A percentile compares a stretch with the other conserved stretches of the same genome.
These are phyloP conservation scores for Megaceryle maxima DNA, from an alignment of 2,113 vertebrate species.

Conservation along the genomic window DNA sequence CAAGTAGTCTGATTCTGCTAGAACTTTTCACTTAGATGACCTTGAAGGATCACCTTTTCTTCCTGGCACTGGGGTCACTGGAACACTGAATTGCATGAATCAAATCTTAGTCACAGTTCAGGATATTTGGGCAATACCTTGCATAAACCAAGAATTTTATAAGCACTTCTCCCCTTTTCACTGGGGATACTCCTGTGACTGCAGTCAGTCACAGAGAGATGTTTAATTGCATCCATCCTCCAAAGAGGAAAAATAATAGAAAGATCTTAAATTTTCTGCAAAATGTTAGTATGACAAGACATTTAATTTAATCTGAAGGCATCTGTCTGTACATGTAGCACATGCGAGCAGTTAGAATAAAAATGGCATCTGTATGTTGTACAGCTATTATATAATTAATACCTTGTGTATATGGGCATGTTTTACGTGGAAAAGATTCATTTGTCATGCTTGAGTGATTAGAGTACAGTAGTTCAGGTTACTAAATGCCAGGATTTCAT, in stretches of 20 bases:
- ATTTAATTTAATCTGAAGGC: neutral
- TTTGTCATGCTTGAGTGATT: neutral
- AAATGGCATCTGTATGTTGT: neutral
- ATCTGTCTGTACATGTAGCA: neutral
- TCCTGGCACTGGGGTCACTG: neutral
- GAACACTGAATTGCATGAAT: neutral
- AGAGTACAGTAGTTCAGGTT: neutral
- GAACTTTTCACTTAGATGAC: neutral
- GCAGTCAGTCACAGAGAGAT: neutral
- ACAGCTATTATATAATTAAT: neutral
- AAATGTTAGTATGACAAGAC: neutral
- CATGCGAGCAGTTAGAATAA: neutral
- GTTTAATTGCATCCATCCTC: neutral
- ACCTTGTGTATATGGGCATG: neutral
- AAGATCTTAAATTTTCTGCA: neutral
- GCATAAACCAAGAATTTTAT: neutral
- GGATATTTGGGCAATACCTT: neutral
- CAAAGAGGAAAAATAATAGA: neutral
- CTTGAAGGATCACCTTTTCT: neutral
- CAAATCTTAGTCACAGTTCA: neutral
- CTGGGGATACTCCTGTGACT: neutral
- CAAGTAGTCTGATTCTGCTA: neutral
- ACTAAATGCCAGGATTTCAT: neutral
- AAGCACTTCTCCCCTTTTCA: neutral
- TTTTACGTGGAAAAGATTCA: neutral